These are phyloP conservation scores for Natrix natrix DNA, from an alignment of 2,797 vertebrate species.

Conservation along the genomic window DNA sequence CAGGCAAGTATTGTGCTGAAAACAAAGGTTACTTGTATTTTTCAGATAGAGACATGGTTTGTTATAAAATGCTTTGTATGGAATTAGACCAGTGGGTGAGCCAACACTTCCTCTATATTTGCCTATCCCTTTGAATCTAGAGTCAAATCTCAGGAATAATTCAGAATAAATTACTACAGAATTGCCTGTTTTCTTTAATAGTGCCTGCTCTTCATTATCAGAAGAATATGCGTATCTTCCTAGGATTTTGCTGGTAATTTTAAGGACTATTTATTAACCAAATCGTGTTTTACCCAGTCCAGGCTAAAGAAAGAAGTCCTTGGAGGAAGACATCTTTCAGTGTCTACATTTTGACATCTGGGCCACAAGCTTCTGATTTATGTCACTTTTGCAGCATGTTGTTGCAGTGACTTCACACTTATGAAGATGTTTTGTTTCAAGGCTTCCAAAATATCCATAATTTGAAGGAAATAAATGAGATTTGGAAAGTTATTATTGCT, in stretches of 20 bases:
- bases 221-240: not conserved
- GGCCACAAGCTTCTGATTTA: not conserved
- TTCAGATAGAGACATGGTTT: slow-evolving; percentile 66
- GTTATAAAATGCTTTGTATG: slow-evolving; percentile 71
- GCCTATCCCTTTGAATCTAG: slow-evolving; percentile 67
- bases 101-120: slow-evolving; percentile 54
- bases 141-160: slow-evolving; percentile 68
- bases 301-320: slow-evolving; percentile 3
- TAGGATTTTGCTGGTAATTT: slow-evolving; percentile 53
- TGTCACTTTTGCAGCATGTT: not conserved
- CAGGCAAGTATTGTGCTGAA: slow-evolving; percentile 71
- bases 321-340: slow-evolving; percentile 12
- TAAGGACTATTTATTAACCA: slow-evolving; percentile 53
- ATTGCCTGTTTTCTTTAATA: slow-evolving; percentile 30
- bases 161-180: slow-evolving; percentile 53
- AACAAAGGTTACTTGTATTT: slow-evolving; percentile 72
- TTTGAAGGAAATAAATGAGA: not conserved
- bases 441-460: rapidly evolving
- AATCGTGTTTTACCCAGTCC: slow-evolving; percentile 10
- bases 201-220: slow-evolving; percentile 56
- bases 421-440: not conserved
- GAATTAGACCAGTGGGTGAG: slow-evolving; percentile 69
- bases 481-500: not conserved
- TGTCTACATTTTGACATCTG: not conserved
- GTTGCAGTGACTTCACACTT: not conserved